Base-by-base conservation (phyloP, 1,140 invertebrate species). In the Theocolax elegans region DNA sequence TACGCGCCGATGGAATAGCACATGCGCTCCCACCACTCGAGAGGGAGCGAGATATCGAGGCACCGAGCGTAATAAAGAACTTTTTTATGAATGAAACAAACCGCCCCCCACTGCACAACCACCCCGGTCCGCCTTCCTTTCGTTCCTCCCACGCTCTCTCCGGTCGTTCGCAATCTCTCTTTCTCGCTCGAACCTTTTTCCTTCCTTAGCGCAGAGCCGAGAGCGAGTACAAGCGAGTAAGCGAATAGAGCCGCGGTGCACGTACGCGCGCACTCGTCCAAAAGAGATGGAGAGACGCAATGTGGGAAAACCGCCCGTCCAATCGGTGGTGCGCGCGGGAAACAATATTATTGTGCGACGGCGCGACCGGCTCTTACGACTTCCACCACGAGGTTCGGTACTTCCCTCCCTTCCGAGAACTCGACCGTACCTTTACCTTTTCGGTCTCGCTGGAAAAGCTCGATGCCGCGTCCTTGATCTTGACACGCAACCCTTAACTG, bases 31-130 rank as follows among this genome's bases (percentile, higher is more conserved):
- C 17, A 15, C 15, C 25, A 23, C 13, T 27, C 40, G 42, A 59
- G 65, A 49, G 54, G 19, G 66, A 60, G 58, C 78, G 73, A 81
- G 79, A 80, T n/a, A n/a, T n/a, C n/a, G 65, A 49, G 54, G 19
- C 56, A 60, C 40, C 78, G 73, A 81, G 79, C 80, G 83, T 83
- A 84, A 85, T 85, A 85, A 85, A 85, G 83, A 83, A 84, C 81
- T 85, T 85, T 85, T 85, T 85, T 85, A 85, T 85, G 84, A 85
- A 85, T 85, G 83, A 85, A 85, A 83, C 83, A 79, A 83, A 76
- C 81, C 76, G 72, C 66, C 67, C 75, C 23, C 75, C 73, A 73
- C 76, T 73, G 72, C 71, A 46, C 56, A 31, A 54, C 38, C 25
- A 19, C 46, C 40, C n/a, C n/a, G n/a, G n/a, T n/a, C n/a, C n/a